Evolutionary conservation across 2,888 invertebrate genomes (phyloP).

Genomic region (Acleris laterana): DNA sequence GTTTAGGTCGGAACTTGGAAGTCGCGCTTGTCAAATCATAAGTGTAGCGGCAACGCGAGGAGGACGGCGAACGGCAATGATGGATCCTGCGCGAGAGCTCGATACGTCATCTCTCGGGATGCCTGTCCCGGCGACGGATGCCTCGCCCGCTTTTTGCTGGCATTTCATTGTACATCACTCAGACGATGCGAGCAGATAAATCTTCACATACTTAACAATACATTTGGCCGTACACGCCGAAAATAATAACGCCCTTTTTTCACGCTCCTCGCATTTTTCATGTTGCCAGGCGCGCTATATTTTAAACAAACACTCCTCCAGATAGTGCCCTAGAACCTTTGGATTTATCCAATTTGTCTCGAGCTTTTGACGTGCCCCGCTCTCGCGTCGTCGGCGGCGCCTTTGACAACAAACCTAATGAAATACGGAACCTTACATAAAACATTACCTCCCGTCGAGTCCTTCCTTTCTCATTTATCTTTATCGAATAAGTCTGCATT

Average conservation of each 20-base stretch:
- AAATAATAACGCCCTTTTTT: constrained; percentile 36
- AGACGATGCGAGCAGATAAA: constrained; percentile 41
- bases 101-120: constrained; percentile 52
- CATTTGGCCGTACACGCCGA: constrained; percentile 36
- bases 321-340: constrained; percentile 19
- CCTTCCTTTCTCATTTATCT: constrained; percentile 73
- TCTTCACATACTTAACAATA: constrained; percentile 43
- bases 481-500: constrained; percentile 64
- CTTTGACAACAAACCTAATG: constrained; percentile 64
- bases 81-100: constrained; percentile 52
- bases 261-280: constrained; percentile 3
- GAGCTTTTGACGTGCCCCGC: constrained; percentile 43
- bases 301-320: constrained; percentile 10
- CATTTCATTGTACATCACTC: constrained; percentile 41
- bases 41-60: constrained; percentile 22
- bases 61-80: constrained; percentile 45
- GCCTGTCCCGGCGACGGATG: constrained; percentile 37
- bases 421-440: constrained; percentile 68
- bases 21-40: constrained; percentile 22
- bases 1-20: constrained; percentile 6
- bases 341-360: constrained; percentile 42
- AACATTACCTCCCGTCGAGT: constrained; percentile 74
- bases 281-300: constrained; percentile 13
- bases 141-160: constrained; percentile 42
- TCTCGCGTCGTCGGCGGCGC: constrained; percentile 45